Evolutionary conservation across 1,140 invertebrate genomes (phyloP).

Genomic region (Cyphomyrmex costatus): DNA sequence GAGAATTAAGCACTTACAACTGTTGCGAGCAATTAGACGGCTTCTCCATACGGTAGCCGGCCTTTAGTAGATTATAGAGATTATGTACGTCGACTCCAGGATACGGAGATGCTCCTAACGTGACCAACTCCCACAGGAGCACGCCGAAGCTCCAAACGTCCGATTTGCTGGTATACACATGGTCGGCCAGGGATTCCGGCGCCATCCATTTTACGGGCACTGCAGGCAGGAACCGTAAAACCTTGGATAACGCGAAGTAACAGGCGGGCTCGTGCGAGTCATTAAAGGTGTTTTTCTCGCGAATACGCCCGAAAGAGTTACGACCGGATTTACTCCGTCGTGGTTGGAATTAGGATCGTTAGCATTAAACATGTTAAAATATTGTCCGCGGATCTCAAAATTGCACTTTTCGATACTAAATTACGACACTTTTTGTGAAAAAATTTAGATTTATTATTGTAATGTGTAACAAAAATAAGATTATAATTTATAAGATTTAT

Average conservation of each 20-base stretch:
- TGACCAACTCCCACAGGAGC: slow-evolving; percentile 96
- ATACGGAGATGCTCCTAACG: slow-evolving; percentile 93
- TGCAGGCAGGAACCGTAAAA: slow-evolving; percentile 78
- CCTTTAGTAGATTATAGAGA: slow-evolving; percentile 92
- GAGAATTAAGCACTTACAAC: slow-evolving; percentile 88
- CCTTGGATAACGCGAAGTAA: slow-evolving; percentile 43
- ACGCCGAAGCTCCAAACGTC: slow-evolving; percentile 97
- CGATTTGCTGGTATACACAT: slow-evolving; percentile 95
- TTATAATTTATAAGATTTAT: not conserved
- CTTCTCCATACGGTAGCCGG: slow-evolving; percentile 93
- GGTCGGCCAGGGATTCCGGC: slow-evolving; percentile 94
- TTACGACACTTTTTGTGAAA: not conserved
- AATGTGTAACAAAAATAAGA: not conserved
- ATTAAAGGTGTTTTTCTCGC: slow-evolving; percentile 43
- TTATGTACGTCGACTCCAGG: slow-evolving; percentile 93
- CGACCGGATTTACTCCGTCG: slow-evolving; percentile 33
- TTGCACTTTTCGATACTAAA: not conserved
- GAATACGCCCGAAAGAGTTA: slow-evolving; percentile 52
- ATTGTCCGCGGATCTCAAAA: not conserved
- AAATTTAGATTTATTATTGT: not conserved
- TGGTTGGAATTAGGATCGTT: slow-evolving; percentile 32
- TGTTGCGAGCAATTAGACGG: slow-evolving; percentile 94
- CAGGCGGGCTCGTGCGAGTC: slow-evolving; percentile 18
- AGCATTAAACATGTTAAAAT: slow-evolving; percentile 24
- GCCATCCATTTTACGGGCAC: slow-evolving; percentile 96